These are phyloP conservation scores for Globodera rostochiensis DNA, from an alignment of 1,140 invertebrate species.

Conservation along the genomic window DNA sequence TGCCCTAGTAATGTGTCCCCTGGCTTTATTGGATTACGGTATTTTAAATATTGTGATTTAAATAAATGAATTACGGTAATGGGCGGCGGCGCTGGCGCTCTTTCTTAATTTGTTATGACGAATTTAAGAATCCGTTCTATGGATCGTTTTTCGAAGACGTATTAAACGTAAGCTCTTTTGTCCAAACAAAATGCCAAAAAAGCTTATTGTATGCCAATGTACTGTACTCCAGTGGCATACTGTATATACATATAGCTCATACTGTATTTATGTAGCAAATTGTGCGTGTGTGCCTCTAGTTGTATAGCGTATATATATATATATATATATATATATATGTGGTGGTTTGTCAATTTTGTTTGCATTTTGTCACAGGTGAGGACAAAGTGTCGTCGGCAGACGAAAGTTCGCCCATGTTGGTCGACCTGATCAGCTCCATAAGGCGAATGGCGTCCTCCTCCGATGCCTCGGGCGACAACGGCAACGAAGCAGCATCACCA, in stretches of 20 bases:
- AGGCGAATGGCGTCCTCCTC: constrained; percentile 12
- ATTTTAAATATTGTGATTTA: constrained; percentile 3
- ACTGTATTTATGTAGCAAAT: too few species aligned
- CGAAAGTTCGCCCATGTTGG: constrained; percentile 20
- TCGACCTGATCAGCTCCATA: constrained; percentile 26
- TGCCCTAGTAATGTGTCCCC: neutral
- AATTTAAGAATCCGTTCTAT: constrained; percentile 33
- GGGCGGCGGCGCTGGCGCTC: neutral
- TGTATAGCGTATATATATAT: neutral
- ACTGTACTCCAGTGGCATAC: neutral
- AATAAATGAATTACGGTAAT: constrained; percentile 3
- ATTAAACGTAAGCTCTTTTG: constrained; percentile 56
- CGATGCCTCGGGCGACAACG: neutral
- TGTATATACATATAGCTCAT: too few species aligned
- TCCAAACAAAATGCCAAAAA: neutral
- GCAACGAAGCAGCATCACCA: constrained; percentile 7
- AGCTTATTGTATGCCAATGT: constrained; percentile 2
- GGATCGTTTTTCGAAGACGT: constrained; percentile 59
- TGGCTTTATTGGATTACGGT: too few species aligned
- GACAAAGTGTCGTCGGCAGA: constrained; percentile 10
- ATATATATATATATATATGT: constrained; percentile 1
- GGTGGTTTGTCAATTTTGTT: constrained; percentile 48
- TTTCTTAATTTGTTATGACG: neutral
- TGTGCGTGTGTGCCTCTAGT: neutral
- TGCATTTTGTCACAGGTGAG: constrained; percentile 21